phyloP scores from a whole-genome alignment of 2,797 vertebrate species.

The Threskiornis aethiopicus region DNA sequence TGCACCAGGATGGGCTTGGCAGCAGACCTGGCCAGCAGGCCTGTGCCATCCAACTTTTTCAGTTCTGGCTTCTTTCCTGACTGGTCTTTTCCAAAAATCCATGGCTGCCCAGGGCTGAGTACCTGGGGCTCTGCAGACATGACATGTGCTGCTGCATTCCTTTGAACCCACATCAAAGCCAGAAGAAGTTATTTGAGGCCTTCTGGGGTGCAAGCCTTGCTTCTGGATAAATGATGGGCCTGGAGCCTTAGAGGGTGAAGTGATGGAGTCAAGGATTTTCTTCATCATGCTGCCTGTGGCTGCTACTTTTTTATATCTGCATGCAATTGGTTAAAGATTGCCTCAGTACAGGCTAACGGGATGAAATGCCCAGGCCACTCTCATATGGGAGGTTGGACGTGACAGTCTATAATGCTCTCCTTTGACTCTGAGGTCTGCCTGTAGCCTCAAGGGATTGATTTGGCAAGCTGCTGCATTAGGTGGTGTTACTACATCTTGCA shows the following conservation, averaged over 20 bases:
- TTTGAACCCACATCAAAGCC: not conserved
- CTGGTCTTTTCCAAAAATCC: not conserved
- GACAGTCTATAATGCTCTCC: not conserved
- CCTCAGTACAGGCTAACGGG: not conserved
- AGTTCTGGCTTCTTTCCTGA: not conserved
- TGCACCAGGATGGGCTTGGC: not conserved
- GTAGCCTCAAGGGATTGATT: not conserved
- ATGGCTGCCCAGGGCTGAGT: not conserved
- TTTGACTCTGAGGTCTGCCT: not conserved
- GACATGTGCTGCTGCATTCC: rapidly evolving
- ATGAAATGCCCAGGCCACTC: not conserved
- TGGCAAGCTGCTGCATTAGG: not conserved
- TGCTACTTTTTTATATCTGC: not conserved
- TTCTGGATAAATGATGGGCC: not conserved
- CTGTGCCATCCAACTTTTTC: not conserved
- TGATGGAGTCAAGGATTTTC: not conserved
- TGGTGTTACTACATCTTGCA: not conserved
- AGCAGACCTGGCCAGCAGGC: not conserved
- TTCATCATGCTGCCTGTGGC: not conserved
- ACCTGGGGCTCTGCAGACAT: not conserved
- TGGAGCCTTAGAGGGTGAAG: not conserved
- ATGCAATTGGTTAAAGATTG: not conserved
- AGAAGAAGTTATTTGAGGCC: not conserved
- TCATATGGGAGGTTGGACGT: rapidly evolving
- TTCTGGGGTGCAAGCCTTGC: not conserved